phyloP scores from a whole-genome alignment of 1,140 invertebrate genomes.

The Episyrphus balteatus region DNA sequence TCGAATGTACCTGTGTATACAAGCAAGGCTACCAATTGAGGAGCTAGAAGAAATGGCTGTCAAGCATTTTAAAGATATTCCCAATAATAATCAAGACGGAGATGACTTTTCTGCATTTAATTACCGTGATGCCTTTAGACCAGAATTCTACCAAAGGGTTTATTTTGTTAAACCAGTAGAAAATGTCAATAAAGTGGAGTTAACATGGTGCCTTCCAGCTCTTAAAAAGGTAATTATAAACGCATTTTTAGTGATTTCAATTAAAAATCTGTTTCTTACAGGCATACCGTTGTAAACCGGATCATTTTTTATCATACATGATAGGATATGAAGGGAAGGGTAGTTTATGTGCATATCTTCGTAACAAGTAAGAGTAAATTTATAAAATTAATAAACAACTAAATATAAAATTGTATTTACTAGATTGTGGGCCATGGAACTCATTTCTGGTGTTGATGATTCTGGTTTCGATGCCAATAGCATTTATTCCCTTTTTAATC shows the following conservation, averaged over 20 bases:
- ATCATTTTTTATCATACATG: constrained; percentile 69
- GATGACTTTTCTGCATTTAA: constrained; percentile 43
- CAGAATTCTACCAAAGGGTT: constrained; percentile 53
- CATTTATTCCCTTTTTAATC: constrained; percentile 59
- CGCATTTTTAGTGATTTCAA: neutral
- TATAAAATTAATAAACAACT: neutral
- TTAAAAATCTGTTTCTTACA: neutral
- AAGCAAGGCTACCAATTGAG: constrained; percentile 68
- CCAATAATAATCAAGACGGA: constrained; percentile 47
- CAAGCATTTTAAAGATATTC: constrained; percentile 51
- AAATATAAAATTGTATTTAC: constrained; percentile 5
- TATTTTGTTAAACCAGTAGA: constrained; percentile 73
- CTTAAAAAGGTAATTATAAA: constrained; percentile 38
- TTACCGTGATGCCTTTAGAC: constrained; percentile 46
- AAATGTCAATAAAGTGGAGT: constrained; percentile 52
- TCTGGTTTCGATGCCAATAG: constrained; percentile 65
- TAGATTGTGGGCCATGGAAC: constrained; percentile 72
- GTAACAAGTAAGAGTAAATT: constrained; percentile 46
- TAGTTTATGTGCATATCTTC: constrained; percentile 71
- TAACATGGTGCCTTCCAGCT: constrained; percentile 73
- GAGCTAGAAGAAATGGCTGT: constrained; percentile 54
- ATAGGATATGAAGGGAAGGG: constrained; percentile 83
- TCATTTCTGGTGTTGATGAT: constrained; percentile 62
- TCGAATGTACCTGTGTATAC: constrained; percentile 74
- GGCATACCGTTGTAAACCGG: constrained; percentile 64